Evolutionary conservation across 2,113 vertebrate species (phyloP).

Genomic region (Malurus cyaneus): DNA sequence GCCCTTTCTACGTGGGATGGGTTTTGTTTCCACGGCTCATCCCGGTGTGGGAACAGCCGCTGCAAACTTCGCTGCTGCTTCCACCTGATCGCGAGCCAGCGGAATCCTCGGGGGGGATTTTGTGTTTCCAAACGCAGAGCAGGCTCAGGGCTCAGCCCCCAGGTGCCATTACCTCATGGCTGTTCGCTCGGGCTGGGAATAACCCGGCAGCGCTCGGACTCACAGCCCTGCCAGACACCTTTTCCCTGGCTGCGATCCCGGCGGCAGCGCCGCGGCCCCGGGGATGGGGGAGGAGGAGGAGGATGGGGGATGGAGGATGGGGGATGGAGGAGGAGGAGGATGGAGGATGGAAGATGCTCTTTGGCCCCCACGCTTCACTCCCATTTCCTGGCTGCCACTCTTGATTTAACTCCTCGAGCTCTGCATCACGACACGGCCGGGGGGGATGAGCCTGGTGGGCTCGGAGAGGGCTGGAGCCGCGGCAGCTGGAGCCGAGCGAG

Average conservation of each 20-base stretch:
- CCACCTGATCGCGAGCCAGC: neutral
- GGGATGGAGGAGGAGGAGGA: neutral
- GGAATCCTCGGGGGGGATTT: neutral
- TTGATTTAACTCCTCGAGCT: neutral
- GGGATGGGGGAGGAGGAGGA: neutral
- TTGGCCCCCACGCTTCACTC: neutral
- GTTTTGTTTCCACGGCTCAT: neutral
- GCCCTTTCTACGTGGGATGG: fast-evolving
- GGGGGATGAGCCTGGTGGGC: neutral
- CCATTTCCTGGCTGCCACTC: conserved; percentile 54
- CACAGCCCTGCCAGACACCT: conserved; percentile 26
- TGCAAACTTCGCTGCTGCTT: neutral
- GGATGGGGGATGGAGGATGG: neutral
- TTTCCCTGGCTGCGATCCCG: neutral
- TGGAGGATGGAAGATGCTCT: neutral
- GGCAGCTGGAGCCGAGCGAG: conserved; percentile 17
- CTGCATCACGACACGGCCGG: neutral
- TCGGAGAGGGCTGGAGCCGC: neutral
- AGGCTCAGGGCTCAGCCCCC: neutral
- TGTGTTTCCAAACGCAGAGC: neutral
- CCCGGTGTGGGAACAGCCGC: neutral
- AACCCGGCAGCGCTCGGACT: neutral
- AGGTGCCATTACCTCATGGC: conserved; percentile 48
- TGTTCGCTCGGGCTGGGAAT: conserved; percentile 21
- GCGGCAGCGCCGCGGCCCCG: neutral